Base-by-base conservation (phyloP, 2,888 invertebrate species). In the Myathropa florea region DNA sequence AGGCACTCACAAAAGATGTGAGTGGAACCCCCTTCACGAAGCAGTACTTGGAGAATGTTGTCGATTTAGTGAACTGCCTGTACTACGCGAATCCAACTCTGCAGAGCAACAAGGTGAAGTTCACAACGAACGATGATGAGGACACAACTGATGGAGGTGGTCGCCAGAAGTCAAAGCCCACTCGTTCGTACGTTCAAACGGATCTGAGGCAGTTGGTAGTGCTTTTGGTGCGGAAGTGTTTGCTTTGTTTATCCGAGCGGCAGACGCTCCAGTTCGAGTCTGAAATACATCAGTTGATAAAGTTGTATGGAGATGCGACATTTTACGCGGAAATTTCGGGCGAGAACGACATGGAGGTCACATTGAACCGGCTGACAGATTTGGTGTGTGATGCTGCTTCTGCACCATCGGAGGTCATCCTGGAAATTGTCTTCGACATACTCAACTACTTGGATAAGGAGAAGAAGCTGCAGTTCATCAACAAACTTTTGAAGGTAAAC, bases 391-490 rank as follows among this genome's bases (percentile, higher is more conserved):
- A 93, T 0, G 36, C 89, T 3, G 93, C 94, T 65, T 90, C 93
- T 0, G 93, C 94, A 88, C 92, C 94, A 23, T 93, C 94, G 53
- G 94, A 94, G 86, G 90, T 93, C 36, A 92, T 95, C 2, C 92
- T 96, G 1, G 94, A 95, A 89, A 92, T 96, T 12, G 92, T 95
- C 63, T 96, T 96, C 90, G 93, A 94, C 78, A 90, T 95, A 65
- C 90, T 95, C 80, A 93, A 93, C 36, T 94, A 95, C 88, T 90
- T 96, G 88, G 91, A 92, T 24, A 93, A 94, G 39, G 91, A 92
- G 0, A 94, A 95, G 68, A 95, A 95, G 89, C 92, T 94, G 28
- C 91, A 91, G 2, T 92, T 95, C 82, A 93, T 96, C 83, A 91
- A 93, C 24, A 93, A 93, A 0, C 93, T 96, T 71, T 90, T 94